Evolutionary conservation across 1,140 invertebrate species (phyloP), one percentile per base, ranked within the genome.

Genomic region (Drosophila elegans): DNA sequence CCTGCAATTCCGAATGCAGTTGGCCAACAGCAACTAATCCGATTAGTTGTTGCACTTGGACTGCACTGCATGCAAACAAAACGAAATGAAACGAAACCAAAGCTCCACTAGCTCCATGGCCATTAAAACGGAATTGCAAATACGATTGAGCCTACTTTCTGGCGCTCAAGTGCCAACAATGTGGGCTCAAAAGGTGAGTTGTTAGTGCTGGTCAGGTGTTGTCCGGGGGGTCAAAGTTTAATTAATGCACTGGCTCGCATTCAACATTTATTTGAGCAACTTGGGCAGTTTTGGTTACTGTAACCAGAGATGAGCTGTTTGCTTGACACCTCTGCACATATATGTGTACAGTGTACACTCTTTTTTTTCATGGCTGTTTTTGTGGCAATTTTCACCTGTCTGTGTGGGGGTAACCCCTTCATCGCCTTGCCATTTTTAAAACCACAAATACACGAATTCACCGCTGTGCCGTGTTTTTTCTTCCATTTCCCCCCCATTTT

Each of bases 371-470:
- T n/a, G 48, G 27, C 7, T 25, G 4, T 71, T 77, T 78, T 78
- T 78, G 53, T 68, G 51, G 73, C 76, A 78, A 78, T 78, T 78
- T 78, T 78, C 76, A 78, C 76, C 74, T 78, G 75, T 68, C 63
- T 53, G 16, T 49, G 38, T 32, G 36, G 39, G 16, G 16, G 16
- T 21, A n/a, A 13, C 25, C 5, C 45, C 45, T 12, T 7, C 46
- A n/a, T 11, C 12, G 27, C 59, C 48, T 13, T 34, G 32, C 48
- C 44, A 45, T 72, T 75, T 82, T 78, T 84, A 69, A 68, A 74
- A 79, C 79, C 81, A 69, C 79, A 84, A 84, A 79, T 79, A 57
- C 73, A 48, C 59, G 67, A 46, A 77, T 66, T 49, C 74, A 62
- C 53, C 53, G 68, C 69, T 59, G 59, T n/a, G 13, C 38, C 44